phyloP scores from a whole-genome alignment of 2,113 vertebrate genomes.

The Cochlearius cochlearius region DNA sequence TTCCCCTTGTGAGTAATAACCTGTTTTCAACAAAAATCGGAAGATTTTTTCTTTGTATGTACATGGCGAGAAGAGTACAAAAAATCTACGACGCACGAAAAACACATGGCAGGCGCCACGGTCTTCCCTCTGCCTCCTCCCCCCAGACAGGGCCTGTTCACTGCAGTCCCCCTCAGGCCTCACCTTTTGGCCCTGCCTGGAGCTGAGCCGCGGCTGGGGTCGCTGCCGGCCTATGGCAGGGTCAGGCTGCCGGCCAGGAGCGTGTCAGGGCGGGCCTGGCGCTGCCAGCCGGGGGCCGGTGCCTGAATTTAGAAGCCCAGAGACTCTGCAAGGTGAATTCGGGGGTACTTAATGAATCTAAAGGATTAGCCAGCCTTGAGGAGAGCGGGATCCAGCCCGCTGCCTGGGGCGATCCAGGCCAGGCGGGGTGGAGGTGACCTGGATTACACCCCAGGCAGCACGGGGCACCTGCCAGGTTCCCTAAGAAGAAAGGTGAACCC shows the following conservation, averaged over 20 bases:
- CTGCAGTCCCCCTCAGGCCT: not conserved
- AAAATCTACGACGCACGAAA: not conserved
- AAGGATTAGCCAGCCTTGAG: not conserved
- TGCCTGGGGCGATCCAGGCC: not conserved
- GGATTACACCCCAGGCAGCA: not conserved
- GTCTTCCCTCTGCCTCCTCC: not conserved
- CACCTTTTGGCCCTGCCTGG: not conserved
- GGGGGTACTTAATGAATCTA: not conserved
- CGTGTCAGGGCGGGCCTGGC: rapidly evolving
- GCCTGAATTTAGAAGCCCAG: not conserved
- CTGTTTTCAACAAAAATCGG: not conserved
- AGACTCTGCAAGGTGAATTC: not conserved
- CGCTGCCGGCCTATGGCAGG: no score
- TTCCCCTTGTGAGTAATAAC: not conserved
- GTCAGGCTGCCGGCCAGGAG: not conserved
- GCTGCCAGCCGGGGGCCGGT: rapidly evolving
- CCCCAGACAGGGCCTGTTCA: not conserved
- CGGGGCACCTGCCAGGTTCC: no score
- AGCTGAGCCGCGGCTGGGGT: rapidly evolving
- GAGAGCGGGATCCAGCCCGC: rapidly evolving
- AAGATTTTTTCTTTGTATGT: not conserved
- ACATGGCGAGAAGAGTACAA: not conserved
- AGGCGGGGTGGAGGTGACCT: rapidly evolving
- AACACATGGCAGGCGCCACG: rapidly evolving
- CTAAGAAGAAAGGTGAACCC: not conserved